Percentiles rank a stretch among this genome's conserved stretches.
Evolutionary conservation across 2,888 invertebrate species (phyloP).

Genomic region (Campoplex nolae): DNA sequence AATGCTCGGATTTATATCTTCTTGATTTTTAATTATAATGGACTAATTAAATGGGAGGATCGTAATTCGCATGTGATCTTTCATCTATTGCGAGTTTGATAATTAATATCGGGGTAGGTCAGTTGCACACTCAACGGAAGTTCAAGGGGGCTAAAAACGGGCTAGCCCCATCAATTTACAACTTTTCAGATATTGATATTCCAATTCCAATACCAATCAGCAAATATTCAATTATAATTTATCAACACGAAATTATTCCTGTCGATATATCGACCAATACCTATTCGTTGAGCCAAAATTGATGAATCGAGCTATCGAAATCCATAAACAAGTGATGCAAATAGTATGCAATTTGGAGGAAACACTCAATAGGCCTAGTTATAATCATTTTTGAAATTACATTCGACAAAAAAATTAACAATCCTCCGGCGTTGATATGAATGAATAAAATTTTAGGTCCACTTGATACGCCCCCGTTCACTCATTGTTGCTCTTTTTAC

Average conservation of each 20-base stretch:
- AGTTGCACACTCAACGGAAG: not conserved
- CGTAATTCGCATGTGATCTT: not conserved
- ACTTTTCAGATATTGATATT: not conserved
- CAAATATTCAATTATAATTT: constrained; percentile 24
- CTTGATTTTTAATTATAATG: not conserved
- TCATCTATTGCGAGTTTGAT: not conserved
- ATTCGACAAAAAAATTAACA: not conserved
- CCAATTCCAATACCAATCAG: not conserved
- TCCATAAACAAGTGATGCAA: not conserved
- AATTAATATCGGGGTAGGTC: constrained; percentile 6
- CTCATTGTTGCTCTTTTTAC: constrained; percentile 21
- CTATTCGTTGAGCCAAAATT: not conserved
- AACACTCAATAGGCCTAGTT: not conserved
- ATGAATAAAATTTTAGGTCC: constrained; percentile 1
- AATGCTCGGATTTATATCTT: not conserved
- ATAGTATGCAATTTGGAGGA: not conserved
- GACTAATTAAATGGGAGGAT: not conserved
- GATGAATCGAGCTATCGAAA: not conserved
- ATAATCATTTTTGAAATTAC: not conserved
- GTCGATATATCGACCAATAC: not conserved
- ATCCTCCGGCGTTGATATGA: not conserved
- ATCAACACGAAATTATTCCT: not conserved
- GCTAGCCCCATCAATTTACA: not conserved
- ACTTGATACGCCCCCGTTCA: not conserved
- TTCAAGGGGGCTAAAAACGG: not conserved